Base-by-base conservation (phyloP, 2,888 invertebrate species). In the Mythimna lalbum region DNA sequence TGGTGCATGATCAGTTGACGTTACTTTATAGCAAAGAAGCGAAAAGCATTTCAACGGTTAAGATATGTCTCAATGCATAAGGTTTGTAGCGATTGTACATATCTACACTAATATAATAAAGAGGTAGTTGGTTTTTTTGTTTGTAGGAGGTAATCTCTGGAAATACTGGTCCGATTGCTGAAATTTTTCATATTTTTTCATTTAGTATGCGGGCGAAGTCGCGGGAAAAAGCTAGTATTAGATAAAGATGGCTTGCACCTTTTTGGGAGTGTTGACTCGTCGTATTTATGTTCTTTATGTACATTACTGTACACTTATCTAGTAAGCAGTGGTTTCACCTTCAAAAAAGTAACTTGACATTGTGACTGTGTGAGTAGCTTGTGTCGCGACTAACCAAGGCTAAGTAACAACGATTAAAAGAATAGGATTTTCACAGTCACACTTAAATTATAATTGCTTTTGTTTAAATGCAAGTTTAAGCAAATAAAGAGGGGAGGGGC, bases 341-440 rank as follows among this genome's bases (percentile, higher is more conserved):
- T 39, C 17, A 43, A 31, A 63, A 70, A 49, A 39, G 0, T n/a
- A 56, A 23, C 71, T 71, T 71, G 49, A 27, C 56, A 57, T 27
- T 27, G 64, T 71, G 50, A 33, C 56, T 50, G 21, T 27, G 64
- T 71, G 61, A 69, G n/a, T 53, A 4, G 6, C 21, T n/a, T 14
- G 14, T 21, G 14, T 50, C 31, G 56, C n/a, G 17, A 50, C 27
- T 49, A 63, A 69, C 36, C 49, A 56, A 70, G 55, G 53, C 21
- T 70, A 12, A 53, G 21, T n/a, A 21, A 7, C n/a, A 69, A 56
- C 47, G 17, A 27, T 69, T 70, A 53, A 53, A 47, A 39, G 17
- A 69, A n/a, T 14, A 43, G 14, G 4, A 23, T 61, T 19, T 43
- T 69, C 4, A 70, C 39, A 63, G 17, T 17, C 23, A 19, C n/a